These are phyloP conservation scores for Myiopsitta monachus DNA, from an alignment of 2,113 vertebrate species.

Conservation along the genomic window DNA sequence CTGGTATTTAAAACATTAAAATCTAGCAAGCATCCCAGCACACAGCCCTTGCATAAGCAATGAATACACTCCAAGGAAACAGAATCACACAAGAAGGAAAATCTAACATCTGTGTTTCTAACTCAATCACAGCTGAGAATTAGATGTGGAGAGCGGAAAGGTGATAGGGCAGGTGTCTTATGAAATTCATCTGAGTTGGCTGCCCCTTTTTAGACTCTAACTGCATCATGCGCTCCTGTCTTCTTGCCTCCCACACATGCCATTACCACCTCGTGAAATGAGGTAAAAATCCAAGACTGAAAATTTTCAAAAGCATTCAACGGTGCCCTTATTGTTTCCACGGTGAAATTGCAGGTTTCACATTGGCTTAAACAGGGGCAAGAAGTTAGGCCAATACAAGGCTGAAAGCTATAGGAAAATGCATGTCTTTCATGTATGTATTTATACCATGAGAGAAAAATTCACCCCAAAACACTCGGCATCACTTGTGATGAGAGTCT, in stretches of 20 bases:
- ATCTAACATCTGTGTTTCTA: background rate
- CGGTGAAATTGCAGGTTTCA: background rate
- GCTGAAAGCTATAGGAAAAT: background rate
- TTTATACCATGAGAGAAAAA: constrained; percentile 51
- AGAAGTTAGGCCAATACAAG: background rate
- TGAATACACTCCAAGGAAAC: background rate
- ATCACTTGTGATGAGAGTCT: constrained; percentile 23
- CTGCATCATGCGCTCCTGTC: background rate
- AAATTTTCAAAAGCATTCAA: background rate
- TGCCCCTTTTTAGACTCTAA: background rate
- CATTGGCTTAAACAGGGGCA: rapidly evolving
- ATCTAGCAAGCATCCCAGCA: background rate
- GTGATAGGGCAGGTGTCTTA: background rate
- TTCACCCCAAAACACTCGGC: background rate
- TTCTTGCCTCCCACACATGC: constrained; percentile 30
- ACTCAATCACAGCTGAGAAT: background rate
- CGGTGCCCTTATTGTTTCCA: background rate
- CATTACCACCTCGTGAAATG: constrained; percentile 34
- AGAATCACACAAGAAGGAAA: background rate
- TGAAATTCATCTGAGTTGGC: background rate
- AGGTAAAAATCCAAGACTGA: constrained; percentile 48
- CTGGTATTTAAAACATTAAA: background rate
- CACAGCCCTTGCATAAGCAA: background rate
- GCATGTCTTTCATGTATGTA: background rate
- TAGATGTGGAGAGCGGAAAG: background rate